These are phyloP conservation scores for Campylomormyrus tamandua DNA, from an alignment of 2,113 vertebrate species.

Conservation along the genomic window DNA sequence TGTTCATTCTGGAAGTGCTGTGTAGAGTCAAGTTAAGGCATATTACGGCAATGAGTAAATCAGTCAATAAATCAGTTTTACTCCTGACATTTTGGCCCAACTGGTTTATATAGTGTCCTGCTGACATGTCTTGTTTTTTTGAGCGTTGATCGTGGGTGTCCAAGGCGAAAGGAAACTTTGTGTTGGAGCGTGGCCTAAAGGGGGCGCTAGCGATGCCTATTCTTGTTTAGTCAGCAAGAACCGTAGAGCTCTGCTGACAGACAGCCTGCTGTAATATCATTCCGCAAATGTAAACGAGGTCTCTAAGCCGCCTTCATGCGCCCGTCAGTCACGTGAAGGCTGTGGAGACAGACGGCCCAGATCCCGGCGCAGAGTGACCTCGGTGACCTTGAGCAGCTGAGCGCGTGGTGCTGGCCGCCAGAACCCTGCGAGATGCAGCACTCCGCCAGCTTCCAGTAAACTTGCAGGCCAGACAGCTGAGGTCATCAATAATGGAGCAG, in stretches of 20 bases:
- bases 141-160: not conserved
- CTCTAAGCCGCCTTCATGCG: not conserved
- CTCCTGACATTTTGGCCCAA: not conserved
- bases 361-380: not conserved
- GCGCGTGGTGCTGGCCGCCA: not conserved
- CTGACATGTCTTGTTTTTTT: not conserved
- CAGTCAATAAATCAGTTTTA: not conserved
- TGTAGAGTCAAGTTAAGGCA: not conserved
- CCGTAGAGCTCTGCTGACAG: not conserved
- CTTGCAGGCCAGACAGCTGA: conserved; percentile 5
- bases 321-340: not conserved
- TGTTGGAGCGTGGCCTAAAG: not conserved
- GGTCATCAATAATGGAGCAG: conserved; percentile 23
- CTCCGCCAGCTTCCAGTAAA: conserved; percentile 8
- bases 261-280: not conserved
- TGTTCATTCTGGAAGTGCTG: not conserved
- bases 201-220: not conserved
- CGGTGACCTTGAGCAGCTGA: not conserved
- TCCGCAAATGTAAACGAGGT: not conserved
- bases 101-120: not conserved
- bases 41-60: not conserved
- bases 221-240: not conserved
- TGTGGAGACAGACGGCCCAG: not conserved
- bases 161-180: not conserved
- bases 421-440: not conserved